Conservation (phyloP, 2,113 vertebrate genomes). For the Trichechus manatus region DNA sequence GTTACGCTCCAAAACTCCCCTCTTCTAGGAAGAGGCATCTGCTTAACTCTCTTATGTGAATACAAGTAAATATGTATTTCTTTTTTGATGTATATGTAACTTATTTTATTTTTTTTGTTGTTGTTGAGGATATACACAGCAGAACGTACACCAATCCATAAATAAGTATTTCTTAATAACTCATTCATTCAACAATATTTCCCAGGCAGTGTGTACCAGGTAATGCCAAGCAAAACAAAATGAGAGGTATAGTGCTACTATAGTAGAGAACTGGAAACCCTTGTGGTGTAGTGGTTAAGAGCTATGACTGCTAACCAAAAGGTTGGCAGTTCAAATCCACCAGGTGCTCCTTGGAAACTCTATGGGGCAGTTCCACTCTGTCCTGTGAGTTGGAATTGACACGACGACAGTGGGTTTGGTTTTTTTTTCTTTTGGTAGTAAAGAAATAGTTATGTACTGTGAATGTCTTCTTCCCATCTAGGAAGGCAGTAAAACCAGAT, state of each 20-base stretch:
- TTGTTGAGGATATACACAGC: background rate
- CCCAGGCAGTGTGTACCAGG: background rate
- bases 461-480: conserved; percentile 35
- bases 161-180: conserved; percentile 32
- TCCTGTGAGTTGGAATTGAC: too few relatives aligned
- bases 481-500: conserved; percentile 86
- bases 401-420: too few relatives aligned
- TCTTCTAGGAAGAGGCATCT: background rate
- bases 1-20: background rate
- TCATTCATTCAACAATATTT: conserved; percentile 27
- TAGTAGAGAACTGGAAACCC: background rate
- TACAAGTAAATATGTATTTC: background rate
- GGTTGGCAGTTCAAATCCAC: too few relatives aligned
- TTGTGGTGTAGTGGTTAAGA: too few relatives aligned
- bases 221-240: conserved; percentile 48
- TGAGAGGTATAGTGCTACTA: background rate
- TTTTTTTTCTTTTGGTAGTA: background rate
- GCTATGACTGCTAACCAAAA: too few relatives aligned
- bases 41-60: background rate
- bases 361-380: too few relatives aligned
- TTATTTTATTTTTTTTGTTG: background rate
- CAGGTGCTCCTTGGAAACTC: too few relatives aligned
- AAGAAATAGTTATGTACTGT: conserved; percentile 15
- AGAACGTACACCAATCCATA: background rate
- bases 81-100: background rate